phyloP scores from a whole-genome alignment of 2,113 vertebrate genomes.

The Hypomesus transpacificus region DNA sequence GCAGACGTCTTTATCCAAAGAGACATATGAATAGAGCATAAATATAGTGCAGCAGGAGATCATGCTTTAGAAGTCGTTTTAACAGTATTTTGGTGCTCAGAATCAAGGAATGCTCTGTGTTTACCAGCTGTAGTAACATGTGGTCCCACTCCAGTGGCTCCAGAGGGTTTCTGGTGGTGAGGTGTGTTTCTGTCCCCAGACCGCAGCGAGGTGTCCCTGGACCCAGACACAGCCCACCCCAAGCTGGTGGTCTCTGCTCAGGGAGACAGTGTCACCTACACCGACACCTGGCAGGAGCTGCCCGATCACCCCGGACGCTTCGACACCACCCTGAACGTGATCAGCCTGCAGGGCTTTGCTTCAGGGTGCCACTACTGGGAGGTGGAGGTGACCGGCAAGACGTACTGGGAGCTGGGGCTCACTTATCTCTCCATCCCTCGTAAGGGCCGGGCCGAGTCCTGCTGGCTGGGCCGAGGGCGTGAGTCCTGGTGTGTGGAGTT shows the following conservation, averaged over 20 bases:
- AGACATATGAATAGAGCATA: no score
- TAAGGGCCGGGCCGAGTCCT: slow-evolving; percentile 80
- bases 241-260: slow-evolving; percentile 68
- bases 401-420: slow-evolving; percentile 84
- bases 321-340: slow-evolving; percentile 81
- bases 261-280: slow-evolving; percentile 67
- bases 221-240: slow-evolving; percentile 72
- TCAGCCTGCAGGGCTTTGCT: slow-evolving; percentile 72
- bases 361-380: slow-evolving; percentile 86
- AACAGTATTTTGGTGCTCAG: no score
- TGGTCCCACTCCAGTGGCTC: no score
- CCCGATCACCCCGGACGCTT: slow-evolving; percentile 76
- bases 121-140: no score
- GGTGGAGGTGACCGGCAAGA: slow-evolving; percentile 81
- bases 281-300: slow-evolving; percentile 68
- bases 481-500: slow-evolving; percentile 80
- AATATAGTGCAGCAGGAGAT: no score
- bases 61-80: no score
- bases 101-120: no score
- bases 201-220: slow-evolving; percentile 62
- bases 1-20: no score
- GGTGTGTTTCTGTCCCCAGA: slow-evolving; percentile 53
- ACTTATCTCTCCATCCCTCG: slow-evolving; percentile 76
- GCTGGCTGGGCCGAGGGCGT: slow-evolving; percentile 77
- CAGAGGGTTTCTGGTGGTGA: not conserved